Percentiles rank a stretch among this genome's conserved stretches.
These are phyloP conservation scores for Heterotilapia buettikoferi DNA, from an alignment of 2,113 vertebrate genomes.

Conservation along the genomic window DNA sequence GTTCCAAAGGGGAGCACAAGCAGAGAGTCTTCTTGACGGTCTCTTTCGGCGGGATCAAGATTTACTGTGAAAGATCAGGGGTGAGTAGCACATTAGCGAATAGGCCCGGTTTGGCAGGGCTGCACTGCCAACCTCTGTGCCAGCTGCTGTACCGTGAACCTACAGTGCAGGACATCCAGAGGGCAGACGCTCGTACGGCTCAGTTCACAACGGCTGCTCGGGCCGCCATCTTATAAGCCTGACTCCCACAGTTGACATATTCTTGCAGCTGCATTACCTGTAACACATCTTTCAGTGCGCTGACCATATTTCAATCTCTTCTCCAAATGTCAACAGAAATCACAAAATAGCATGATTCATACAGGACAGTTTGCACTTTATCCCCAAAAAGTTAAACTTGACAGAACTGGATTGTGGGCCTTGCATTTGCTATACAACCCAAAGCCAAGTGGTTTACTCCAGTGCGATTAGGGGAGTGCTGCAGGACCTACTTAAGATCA, in stretches of 20 bases:
- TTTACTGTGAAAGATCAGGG: slow-evolving; percentile 97
- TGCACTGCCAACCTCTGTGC: neutral
- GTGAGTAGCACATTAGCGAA: slow-evolving; percentile 76
- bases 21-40: slow-evolving; percentile 95
- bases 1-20: slow-evolving; percentile 98
- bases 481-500: slow-evolving; percentile 31
- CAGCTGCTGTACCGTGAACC: slow-evolving; percentile 34
- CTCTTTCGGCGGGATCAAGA: slow-evolving; percentile 98
- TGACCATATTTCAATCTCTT: neutral
- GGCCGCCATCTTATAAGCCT: slow-evolving; percentile 43
- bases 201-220: slow-evolving; percentile 21
- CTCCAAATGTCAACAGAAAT: neutral
- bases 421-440: slow-evolving; percentile 17
- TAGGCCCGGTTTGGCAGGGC: neutral
- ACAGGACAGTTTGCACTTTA: neutral
- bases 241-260: slow-evolving; percentile 23
- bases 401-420: slow-evolving; percentile 10
- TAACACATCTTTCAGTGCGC: neutral
- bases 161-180: slow-evolving; percentile 37
- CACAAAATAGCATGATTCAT: neutral
- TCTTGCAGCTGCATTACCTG: neutral
- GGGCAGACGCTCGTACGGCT: slow-evolving; percentile 26
- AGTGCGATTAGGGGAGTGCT: neutral
- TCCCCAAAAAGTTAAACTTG: neutral
- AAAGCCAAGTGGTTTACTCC: neutral